A percentile compares a stretch with the other conserved stretches of the same genome.
These are phyloP conservation scores for Hippocampus zosterae DNA, from an alignment of 2,113 vertebrate species.

Conservation along the genomic window DNA sequence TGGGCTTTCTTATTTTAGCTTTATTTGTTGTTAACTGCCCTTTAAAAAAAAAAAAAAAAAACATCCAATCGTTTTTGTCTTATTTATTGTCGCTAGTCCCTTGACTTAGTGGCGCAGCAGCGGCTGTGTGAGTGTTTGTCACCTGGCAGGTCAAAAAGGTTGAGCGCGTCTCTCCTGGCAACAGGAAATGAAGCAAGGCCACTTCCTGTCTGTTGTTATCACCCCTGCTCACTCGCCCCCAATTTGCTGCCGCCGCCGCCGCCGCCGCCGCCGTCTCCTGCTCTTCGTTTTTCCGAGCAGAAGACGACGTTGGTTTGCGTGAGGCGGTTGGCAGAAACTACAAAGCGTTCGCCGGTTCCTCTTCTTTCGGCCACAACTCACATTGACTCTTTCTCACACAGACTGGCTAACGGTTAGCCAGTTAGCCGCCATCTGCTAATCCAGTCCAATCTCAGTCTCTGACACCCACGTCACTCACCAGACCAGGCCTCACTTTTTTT, in stretches of 20 bases:
- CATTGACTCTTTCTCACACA: no score
- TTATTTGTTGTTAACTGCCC: no score
- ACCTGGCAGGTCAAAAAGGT: conserved; percentile 6
- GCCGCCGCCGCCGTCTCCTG: no score
- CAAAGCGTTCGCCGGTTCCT: background rate
- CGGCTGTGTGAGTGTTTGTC: background rate
- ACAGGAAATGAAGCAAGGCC: conserved; percentile 59
- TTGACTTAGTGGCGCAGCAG: background rate
- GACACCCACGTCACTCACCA: no score
- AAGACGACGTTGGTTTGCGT: background rate
- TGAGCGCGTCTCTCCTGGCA: conserved; percentile 26
- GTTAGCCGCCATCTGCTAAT: no score
- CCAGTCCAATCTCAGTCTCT: no score
- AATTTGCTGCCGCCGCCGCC: background rate
- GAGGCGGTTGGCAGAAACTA: background rate
- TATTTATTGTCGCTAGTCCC: no score
- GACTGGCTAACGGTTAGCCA: no score
- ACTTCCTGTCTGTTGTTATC: conserved; percentile 44
- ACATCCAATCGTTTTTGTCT: no score
- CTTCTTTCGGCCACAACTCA: background rate
- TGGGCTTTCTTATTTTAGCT: no score
- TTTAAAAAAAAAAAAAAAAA: no score
- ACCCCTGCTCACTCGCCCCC: background rate
- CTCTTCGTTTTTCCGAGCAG: background rate
- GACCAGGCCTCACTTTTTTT: no score